phyloP scores from a whole-genome alignment of 2,888 invertebrate genomes.

The Sclerodermus sp. region DNA sequence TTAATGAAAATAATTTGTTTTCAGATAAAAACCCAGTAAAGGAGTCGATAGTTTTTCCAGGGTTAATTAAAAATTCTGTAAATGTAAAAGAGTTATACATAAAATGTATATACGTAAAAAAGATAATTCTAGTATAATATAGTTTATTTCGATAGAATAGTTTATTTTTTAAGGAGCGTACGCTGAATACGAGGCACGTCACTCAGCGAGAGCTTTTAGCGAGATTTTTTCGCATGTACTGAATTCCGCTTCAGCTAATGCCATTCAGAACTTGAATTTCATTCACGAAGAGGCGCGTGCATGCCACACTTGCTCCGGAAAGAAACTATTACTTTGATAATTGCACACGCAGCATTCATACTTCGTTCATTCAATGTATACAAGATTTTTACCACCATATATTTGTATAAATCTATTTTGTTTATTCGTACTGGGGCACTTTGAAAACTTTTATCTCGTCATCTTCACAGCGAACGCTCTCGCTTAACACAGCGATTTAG shows the following conservation, averaged over 20 bases:
- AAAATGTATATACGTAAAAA: slow-evolving; percentile 9
- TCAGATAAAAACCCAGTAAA: no score
- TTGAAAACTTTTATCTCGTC: slow-evolving; percentile 15
- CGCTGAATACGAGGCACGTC: no score
- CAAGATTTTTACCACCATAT: slow-evolving; percentile 1
- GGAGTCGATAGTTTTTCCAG: no score
- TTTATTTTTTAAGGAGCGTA: neutral
- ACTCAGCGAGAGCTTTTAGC: no score
- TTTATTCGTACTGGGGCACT: slow-evolving; percentile 18
- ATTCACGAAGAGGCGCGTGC: no score
- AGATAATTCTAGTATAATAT: slow-evolving; percentile 5
- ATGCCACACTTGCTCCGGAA: neutral
- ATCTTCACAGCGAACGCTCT: slow-evolving; percentile 5
- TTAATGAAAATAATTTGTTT: no score
- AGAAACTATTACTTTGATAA: slow-evolving; percentile 1
- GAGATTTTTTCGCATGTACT: no score
- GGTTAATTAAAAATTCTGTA: neutral
- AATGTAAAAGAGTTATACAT: slow-evolving; percentile 2
- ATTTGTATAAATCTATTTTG: slow-evolving; percentile 20
- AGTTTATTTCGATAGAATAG: slow-evolving; percentile 8
- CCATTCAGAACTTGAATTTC: no score
- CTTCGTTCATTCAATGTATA: slow-evolving; percentile 3
- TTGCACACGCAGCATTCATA: slow-evolving; percentile 16
- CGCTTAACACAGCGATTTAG: neutral
- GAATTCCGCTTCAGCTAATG: no score